These are phyloP conservation scores for Ramphastos sulfuratus DNA, from an alignment of 2,113 vertebrate genomes.

Conservation along the genomic window DNA sequence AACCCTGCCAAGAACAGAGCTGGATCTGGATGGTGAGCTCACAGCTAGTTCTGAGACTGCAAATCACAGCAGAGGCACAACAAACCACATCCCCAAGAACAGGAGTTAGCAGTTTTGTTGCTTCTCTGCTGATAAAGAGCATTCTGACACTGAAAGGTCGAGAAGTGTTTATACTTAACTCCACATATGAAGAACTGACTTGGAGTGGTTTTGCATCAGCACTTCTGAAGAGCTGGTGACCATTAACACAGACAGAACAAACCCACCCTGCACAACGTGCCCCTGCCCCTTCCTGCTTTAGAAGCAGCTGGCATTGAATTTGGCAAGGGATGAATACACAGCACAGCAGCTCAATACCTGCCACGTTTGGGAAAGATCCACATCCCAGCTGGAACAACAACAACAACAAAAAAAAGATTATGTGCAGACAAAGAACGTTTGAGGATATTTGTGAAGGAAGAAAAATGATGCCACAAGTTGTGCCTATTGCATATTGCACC, in stretches of 20 bases:
- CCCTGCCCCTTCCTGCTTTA: not conserved
- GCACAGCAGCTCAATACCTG: not conserved
- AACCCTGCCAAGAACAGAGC: not conserved
- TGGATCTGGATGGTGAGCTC: accelerated
- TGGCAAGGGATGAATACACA: not conserved
- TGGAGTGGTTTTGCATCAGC: not conserved
- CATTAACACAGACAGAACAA: not conserved
- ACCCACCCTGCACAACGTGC: not conserved
- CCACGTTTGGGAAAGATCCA: not conserved
- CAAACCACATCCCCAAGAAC: not conserved
- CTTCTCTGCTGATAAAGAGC: not conserved
- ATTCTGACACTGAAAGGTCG: not conserved
- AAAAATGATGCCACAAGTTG: not conserved
- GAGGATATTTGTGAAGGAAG: not conserved
- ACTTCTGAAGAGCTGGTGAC: not conserved
- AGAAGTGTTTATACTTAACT: not conserved
- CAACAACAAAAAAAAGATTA: not conserved
- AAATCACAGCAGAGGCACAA: not conserved
- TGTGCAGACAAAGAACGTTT: not conserved
- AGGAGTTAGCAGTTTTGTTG: not conserved
- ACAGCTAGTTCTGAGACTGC: not conserved
- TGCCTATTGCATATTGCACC: not conserved
- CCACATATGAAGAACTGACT: not conserved
- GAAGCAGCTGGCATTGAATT: not conserved
- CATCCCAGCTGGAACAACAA: not conserved